Evolutionary conservation across 92 coral and sea anemone species (phyloP), one percentile per base, ranked within the genome.

Genomic region (Actinernus sp.): DNA sequence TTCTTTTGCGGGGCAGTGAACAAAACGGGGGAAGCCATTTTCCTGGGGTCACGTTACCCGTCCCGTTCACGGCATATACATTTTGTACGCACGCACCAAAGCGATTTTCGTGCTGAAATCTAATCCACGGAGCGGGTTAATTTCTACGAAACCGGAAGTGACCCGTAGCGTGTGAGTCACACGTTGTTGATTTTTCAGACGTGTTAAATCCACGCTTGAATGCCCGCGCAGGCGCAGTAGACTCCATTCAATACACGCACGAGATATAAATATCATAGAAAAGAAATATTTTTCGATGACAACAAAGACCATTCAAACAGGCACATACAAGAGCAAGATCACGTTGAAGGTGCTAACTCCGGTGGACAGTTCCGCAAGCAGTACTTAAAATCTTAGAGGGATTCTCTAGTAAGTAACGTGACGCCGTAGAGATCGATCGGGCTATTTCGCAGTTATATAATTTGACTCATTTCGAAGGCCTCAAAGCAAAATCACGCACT

Each of bases 131-230:
- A 50, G 13, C 26, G 69, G 40, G 17, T 34, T 45, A 49, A 25
- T 66, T 61, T 76, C 78, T 90, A 88, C 95, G 90, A 61, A 81
- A 85, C 89, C 97, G 92, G 97, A 90, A 85, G 64, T 57, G 61
- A 33, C 10, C 47, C 11, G 37, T 49, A 57, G 69, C 82, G 80
- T 79, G 92, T 90, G 97, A 54, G 49, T 45, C 80, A 71, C 85
- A 81, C 92, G 97, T 82, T 90, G 82, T 58, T 46, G 52, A 45
- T 31, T 4, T 34, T 19, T 52, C 74, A 81, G 81, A 81, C 88
- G 88, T 81, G 88, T 70, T 70, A 18, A 9, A 40, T 57, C 41
- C 66, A 85, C 81, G 91, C 86, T 78, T 71, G 78, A 85, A 26
- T 45, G 48, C 19, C 41, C 67, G 55, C 83, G 97, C 97, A 90